Evolutionary conservation across 2,797 vertebrate species (phyloP).

Genomic region (Mormyrops attenuatus): DNA sequence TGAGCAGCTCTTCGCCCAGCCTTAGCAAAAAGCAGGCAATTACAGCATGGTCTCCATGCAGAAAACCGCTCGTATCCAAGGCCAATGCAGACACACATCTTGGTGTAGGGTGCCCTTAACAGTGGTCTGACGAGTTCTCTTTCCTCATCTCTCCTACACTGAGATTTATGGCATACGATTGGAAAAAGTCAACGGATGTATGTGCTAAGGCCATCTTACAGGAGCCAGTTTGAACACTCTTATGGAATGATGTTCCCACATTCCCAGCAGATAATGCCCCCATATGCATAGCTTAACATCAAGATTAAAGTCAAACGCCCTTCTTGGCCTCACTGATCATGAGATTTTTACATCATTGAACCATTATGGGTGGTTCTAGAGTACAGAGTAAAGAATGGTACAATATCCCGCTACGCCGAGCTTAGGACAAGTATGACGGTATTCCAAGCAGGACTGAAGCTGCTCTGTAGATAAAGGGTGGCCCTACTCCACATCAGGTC

Average conservation of each 20-base stretch:
- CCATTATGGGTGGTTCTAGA: not conserved
- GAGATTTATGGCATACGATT: not conserved
- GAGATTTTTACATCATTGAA: not conserved
- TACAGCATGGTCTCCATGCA: no score
- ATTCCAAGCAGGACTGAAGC: not conserved
- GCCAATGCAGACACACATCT: not conserved
- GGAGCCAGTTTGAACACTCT: not conserved
- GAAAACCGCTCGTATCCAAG: not conserved
- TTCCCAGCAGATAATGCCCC: not conserved
- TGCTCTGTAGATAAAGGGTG: not conserved
- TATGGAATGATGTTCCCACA: not conserved
- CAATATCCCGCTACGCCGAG: not conserved
- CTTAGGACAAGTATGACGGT: not conserved
- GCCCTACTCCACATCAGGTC: not conserved
- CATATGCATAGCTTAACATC: not conserved
- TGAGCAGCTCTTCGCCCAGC: not conserved
- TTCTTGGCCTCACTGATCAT: not conserved
- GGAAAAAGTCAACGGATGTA: not conserved
- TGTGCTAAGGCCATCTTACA: not conserved
- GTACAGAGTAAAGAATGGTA: not conserved
- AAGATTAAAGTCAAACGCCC: not conserved
- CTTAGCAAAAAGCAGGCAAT: not conserved
- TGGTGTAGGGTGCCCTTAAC: not conserved
- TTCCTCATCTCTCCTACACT: not conserved
- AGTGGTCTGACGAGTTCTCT: not conserved